These are phyloP conservation scores for Scarus forsteni DNA, from an alignment of 2,797 vertebrate genomes.

Conservation along the genomic window DNA sequence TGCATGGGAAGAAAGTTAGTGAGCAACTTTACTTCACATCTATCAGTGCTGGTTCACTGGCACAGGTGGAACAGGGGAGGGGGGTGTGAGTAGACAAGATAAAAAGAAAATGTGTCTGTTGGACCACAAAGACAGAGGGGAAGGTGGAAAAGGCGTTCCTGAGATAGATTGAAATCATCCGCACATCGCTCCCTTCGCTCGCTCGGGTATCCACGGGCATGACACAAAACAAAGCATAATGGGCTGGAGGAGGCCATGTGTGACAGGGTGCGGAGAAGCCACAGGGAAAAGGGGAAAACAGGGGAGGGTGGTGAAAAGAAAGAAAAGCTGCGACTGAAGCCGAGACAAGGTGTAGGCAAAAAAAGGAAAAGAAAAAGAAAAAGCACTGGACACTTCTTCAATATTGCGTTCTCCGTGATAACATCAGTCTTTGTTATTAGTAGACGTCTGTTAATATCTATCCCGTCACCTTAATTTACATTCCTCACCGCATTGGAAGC, in stretches of 20 bases:
- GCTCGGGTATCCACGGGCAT: conserved; percentile 61
- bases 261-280: conserved; percentile 69
- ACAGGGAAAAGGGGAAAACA: conserved; percentile 43
- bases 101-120: conserved; percentile 35
- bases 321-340: conserved; percentile 40
- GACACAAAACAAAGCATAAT: conserved; percentile 81
- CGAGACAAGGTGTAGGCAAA: conserved; percentile 16
- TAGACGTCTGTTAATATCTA: conserved; percentile 61
- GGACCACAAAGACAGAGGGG: conserved; percentile 28
- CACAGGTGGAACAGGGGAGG: conserved; percentile 38
- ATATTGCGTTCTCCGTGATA: conserved; percentile 37
- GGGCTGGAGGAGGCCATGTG: conserved; percentile 78
- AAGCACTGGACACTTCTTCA: conserved; percentile 6
- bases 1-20: conserved; percentile 1
- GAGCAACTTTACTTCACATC: conserved; percentile 26
- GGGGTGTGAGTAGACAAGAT: conserved; percentile 32
- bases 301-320: conserved; percentile 33
- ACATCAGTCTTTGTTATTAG: conserved; percentile 53
- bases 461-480: conserved; percentile 62
- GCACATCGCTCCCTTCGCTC: conserved; percentile 41
- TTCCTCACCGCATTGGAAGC: conserved; percentile 48
- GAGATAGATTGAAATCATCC: conserved; percentile 73
- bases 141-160: conserved; percentile 17
- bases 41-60: conserved; percentile 18
- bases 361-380: background rate